Percentiles rank a stretch among this genome's conserved stretches.
phyloP scores from a whole-genome alignment of 2,888 invertebrate species.

The Antitype chi region DNA sequence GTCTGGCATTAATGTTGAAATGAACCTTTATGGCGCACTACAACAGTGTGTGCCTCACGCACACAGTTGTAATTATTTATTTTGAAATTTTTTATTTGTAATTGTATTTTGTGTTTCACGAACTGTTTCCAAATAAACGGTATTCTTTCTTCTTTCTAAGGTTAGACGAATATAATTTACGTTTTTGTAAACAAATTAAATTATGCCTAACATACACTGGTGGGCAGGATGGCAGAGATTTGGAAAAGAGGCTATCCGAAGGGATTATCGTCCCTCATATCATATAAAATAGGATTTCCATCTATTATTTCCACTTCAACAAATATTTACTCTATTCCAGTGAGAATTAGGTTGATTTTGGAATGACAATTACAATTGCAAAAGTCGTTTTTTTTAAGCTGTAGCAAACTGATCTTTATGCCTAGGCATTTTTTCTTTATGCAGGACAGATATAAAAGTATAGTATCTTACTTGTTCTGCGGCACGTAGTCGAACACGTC shows the following conservation, averaged over 20 bases:
- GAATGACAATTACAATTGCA: neutral
- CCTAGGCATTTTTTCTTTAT: too few relatives aligned
- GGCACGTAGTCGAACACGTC: constrained; percentile 84
- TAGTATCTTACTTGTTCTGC: constrained; percentile 72
- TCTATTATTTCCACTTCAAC: neutral
- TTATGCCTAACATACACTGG: too few relatives aligned
- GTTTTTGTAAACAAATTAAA: too few relatives aligned
- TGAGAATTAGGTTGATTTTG: neutral
- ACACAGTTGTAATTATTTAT: too few relatives aligned
- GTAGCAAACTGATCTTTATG: neutral
- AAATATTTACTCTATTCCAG: neutral
- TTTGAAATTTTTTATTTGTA: too few relatives aligned
- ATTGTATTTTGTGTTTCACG: too few relatives aligned
- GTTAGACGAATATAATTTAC: neutral
- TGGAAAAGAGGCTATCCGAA: neutral
- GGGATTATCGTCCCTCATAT: neutral
- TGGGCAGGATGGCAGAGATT: neutral
- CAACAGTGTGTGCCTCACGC: too few relatives aligned
- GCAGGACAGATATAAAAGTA: neutral
- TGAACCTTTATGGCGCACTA: too few relatives aligned
- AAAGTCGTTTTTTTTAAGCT: neutral
- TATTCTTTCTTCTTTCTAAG: too few relatives aligned
- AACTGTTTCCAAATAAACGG: too few relatives aligned
- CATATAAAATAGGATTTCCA: neutral
- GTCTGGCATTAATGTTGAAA: too few relatives aligned